Percentiles rank a stretch among this genome's conserved stretches.
Evolutionary conservation across 2,888 invertebrate genomes (phyloP).

Genomic region (Trichopria drosophilae): DNA sequence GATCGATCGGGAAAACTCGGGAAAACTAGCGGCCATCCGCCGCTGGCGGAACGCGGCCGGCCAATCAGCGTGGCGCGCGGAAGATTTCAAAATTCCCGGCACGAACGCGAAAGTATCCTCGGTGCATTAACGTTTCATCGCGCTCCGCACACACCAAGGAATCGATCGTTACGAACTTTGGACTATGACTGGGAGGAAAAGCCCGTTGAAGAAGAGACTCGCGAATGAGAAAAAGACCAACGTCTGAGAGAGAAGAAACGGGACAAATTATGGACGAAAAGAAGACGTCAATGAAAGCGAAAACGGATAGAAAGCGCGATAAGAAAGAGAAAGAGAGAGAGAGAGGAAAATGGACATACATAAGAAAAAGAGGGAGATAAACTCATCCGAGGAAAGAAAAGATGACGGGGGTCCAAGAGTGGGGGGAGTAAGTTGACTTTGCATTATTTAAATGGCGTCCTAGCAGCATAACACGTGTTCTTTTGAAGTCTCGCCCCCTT

Average conservation of each 20-base stretch:
- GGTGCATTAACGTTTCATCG: slow-evolving; percentile 50
- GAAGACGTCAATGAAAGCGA: slow-evolving; percentile 17
- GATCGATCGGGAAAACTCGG: slow-evolving; percentile 18
- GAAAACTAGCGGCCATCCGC: no score
- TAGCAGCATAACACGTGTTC: slow-evolving; percentile 57
- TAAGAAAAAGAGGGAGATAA: slow-evolving; percentile 18
- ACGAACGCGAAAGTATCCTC: slow-evolving; percentile 42
- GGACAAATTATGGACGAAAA: slow-evolving; percentile 23
- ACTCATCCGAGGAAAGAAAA: slow-evolving; percentile 23
- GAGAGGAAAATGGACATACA: slow-evolving; percentile 17
- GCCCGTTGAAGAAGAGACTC: slow-evolving; percentile 31
- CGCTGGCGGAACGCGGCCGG: slow-evolving; percentile 9
- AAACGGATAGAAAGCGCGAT: neutral
- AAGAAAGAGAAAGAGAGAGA: slow-evolving; percentile 10
- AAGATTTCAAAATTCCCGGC: slow-evolving; percentile 45
- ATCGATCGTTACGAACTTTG: slow-evolving; percentile 48
- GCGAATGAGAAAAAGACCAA: slow-evolving; percentile 23
- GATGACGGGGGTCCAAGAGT: slow-evolving; percentile 12
- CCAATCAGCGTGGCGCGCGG: slow-evolving; percentile 31
- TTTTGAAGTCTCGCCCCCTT: slow-evolving; percentile 58
- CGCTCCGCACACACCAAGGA: slow-evolving; percentile 37
- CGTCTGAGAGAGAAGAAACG: slow-evolving; percentile 13
- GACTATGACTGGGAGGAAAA: neutral
- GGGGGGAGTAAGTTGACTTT: slow-evolving; percentile 54
- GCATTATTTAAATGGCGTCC: slow-evolving; percentile 58